Evolutionary conservation across 2,113 vertebrate species (phyloP).

Genomic region (Vimba vimba): DNA sequence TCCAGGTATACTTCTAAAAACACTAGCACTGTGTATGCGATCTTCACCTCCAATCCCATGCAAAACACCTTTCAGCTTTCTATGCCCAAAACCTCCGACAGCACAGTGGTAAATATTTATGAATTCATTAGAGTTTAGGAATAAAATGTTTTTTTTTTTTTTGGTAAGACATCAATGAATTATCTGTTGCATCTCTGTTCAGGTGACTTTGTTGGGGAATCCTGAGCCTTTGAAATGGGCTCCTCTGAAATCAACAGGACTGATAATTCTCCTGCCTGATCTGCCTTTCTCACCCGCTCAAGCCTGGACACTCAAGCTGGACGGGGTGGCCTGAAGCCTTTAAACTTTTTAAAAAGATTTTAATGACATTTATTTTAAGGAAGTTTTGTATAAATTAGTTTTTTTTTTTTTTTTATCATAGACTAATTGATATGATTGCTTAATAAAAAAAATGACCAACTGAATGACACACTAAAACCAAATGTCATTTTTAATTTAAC

Average conservation of each 20-base stretch:
- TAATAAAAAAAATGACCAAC: neutral
- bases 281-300: slow-evolving; percentile 61
- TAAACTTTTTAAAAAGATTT: neutral
- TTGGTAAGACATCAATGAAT: no score
- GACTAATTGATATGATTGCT: neutral
- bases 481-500: neutral
- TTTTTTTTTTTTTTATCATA: neutral
- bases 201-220: slow-evolving; percentile 85
- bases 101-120: slow-evolving; percentile 72
- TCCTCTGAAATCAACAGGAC: slow-evolving; percentile 58
- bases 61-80: slow-evolving; percentile 65
- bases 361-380: neutral
- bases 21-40: slow-evolving; percentile 71
- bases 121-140: neutral
- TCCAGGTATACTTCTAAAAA: slow-evolving; percentile 82
- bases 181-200: neutral
- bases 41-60: slow-evolving; percentile 77
- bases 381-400: neutral
- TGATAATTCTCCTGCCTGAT: slow-evolving; percentile 78
- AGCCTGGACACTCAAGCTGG: slow-evolving; percentile 80
- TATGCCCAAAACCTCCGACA: slow-evolving; percentile 63
- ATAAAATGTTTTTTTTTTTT: neutral
- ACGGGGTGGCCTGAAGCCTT: slow-evolving; percentile 2
- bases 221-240: slow-evolving; percentile 78
- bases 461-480: neutral